These are phyloP conservation scores for Rhopilema esculentum DNA, from an alignment of 30 jellyfish, hydroid and myxozoan genomes.

Conservation along the genomic window DNA sequence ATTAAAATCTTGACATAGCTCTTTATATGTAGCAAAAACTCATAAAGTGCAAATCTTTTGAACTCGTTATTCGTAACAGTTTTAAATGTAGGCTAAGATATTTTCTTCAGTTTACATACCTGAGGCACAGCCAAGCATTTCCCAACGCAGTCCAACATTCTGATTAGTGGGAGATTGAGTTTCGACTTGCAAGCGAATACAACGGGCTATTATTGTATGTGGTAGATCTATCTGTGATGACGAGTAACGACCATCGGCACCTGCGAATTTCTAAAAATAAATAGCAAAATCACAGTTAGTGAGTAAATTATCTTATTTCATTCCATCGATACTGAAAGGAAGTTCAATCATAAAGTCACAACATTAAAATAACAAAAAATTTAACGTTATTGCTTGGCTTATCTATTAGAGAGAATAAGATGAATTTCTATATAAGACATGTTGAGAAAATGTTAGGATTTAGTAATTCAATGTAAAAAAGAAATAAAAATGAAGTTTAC, in stretches of 20 bases:
- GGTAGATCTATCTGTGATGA: conserved; percentile 61
- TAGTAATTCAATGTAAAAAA: no score
- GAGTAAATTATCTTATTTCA: no score
- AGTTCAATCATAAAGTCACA: no score
- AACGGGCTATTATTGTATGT: conserved; percentile 46
- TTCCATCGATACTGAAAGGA: no score
- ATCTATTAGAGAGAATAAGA: background rate
- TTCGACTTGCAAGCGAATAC: conserved; percentile 64
- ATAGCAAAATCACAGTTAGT: background rate
- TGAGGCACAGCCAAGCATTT: conserved; percentile 68
- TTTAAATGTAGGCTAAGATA: no score
- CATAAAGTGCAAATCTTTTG: background rate
- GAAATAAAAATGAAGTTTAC: no score
- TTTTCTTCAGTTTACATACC: conserved; percentile 1
- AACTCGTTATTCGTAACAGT: background rate
- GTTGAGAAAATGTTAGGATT: no score
- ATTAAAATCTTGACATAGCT: no score
- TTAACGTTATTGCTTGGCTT: no score
- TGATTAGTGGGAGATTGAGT: conserved; percentile 14
- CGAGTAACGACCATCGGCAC: conserved; percentile 46
- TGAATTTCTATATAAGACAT: no score
- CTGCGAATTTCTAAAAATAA: conserved; percentile 34
- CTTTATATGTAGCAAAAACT: no score
- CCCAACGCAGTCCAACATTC: conserved; percentile 73
- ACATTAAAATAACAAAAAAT: background rate